A percentile compares a stretch with the other conserved stretches of the same genome.
Conservation (phyloP, 2,797 vertebrate species). For the Amblyopsis hoosieri region DNA sequence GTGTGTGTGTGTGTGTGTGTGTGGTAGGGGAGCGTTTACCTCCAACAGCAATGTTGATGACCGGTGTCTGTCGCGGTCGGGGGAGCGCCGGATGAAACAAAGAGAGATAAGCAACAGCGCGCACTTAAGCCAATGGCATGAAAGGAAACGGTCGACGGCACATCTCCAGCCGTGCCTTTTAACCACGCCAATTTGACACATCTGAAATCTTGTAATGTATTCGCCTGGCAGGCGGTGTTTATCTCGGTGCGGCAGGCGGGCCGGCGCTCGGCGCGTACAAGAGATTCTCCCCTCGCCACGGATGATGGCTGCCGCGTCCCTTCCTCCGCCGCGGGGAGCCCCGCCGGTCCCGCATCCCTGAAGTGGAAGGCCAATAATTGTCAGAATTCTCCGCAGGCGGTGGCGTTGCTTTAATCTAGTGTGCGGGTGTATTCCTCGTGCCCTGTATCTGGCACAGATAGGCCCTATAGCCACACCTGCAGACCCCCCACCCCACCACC, state of each 20-base stretch:
- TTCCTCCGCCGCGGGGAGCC: constrained; percentile 39
- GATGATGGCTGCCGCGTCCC: constrained; percentile 37
- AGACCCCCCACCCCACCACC: constrained; percentile 12
- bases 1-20: constrained; percentile 1
- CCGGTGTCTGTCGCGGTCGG: constrained; percentile 15
- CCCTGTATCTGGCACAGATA: constrained; percentile 69
- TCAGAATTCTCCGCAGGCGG: constrained; percentile 76
- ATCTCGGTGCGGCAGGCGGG: constrained; percentile 78
- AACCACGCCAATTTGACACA: constrained; percentile 54
- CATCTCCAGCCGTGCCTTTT: constrained; percentile 57
- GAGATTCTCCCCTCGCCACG: constrained; percentile 52
- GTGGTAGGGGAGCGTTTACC: constrained; percentile 54
- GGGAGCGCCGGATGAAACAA: constrained; percentile 58
- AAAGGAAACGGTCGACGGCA: constrained; percentile 45
- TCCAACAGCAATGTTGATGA: constrained; percentile 46
- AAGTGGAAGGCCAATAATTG: constrained; percentile 77
- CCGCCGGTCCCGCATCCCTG: constrained; percentile 53
- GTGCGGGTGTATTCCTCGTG: constrained; percentile 72
- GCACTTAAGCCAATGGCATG: constrained; percentile 56
- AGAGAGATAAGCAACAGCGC: constrained; percentile 64
- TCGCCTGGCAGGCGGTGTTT: constrained; percentile 71
- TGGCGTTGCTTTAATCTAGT: constrained; percentile 76
- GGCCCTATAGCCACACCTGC: constrained; percentile 65
- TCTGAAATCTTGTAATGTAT: constrained; percentile 58
- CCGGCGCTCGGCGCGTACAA: constrained; percentile 57